Conservation (phyloP, 2,797 vertebrate genomes). For the Danio albolineatus region DNA sequence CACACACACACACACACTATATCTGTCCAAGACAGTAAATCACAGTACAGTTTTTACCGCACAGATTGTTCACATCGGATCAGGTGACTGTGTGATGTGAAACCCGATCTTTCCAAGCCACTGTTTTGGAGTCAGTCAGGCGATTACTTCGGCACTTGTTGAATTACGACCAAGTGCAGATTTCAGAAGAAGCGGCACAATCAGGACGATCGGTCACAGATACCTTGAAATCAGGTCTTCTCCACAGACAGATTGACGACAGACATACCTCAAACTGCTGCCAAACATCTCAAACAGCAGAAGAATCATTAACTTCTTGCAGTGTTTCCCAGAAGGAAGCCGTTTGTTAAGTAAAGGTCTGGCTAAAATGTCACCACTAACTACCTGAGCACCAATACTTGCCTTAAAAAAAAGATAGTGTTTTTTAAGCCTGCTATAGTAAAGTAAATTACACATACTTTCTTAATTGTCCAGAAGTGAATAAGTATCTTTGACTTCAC, state of each 20-base stretch:
- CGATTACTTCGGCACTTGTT: slow-evolving; percentile 47
- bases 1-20: neutral
- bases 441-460: too few relatives aligned
- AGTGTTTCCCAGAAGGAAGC: slow-evolving; percentile 28
- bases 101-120: slow-evolving; percentile 62
- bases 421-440: too few relatives aligned
- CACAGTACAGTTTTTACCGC: slow-evolving; percentile 61
- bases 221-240: slow-evolving; percentile 20
- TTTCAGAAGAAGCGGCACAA: slow-evolving; percentile 31
- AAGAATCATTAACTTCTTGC: slow-evolving; percentile 33
- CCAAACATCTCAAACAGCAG: slow-evolving; percentile 7
- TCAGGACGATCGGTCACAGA: slow-evolving; percentile 19
- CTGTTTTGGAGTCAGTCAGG: slow-evolving; percentile 56
- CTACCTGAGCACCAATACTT: neutral
- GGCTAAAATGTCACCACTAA: slow-evolving; percentile 33
- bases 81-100: slow-evolving; percentile 69
- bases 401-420: neutral
- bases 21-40: slow-evolving; percentile 57
- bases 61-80: slow-evolving; percentile 72
- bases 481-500: too few relatives aligned
- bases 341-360: slow-evolving; percentile 33
- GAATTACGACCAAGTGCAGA: slow-evolving; percentile 12
- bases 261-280: neutral
- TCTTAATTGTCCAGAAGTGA: too few relatives aligned
- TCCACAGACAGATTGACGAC: neutral